Percentiles rank a stretch among this genome's conserved stretches.
Evolutionary conservation across 2,113 vertebrate species (phyloP).

Genomic region (Edolisoma coerulescens): DNA sequence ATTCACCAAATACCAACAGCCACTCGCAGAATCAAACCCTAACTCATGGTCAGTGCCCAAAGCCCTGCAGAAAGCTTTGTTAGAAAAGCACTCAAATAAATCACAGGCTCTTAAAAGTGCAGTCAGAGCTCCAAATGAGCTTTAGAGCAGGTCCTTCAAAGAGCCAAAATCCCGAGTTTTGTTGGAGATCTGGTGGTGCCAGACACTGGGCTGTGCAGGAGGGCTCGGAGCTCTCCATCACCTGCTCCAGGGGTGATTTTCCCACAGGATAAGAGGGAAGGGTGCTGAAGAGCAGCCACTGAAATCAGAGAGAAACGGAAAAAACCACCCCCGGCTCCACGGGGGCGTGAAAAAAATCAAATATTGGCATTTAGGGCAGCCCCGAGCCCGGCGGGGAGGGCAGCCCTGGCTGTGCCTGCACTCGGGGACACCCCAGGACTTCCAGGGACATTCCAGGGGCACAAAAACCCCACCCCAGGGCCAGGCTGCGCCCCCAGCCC

Average conservation of each 20-base stretch:
- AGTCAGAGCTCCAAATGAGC: neutral
- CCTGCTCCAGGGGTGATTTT: neutral
- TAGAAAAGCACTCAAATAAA: neutral
- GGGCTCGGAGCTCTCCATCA: neutral
- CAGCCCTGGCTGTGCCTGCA: neutral
- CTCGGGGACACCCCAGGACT: neutral
- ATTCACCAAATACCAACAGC: neutral
- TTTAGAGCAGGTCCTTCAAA: neutral
- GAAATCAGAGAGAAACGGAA: neutral
- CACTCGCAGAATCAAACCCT: neutral
- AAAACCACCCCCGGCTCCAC: neutral
- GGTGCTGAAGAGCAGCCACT: neutral
- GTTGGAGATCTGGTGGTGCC: neutral
- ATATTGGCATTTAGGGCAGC: neutral
- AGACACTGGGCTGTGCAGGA: neutral
- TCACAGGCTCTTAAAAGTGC: neutral
- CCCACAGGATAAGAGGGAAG: neutral
- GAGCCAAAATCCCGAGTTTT: neutral
- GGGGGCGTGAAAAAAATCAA: neutral
- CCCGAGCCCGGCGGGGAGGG: neutral
- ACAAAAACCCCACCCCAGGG: too few relatives aligned
- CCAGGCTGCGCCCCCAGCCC: neutral
- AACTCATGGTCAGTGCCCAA: neutral
- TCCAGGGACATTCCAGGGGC: neutral
- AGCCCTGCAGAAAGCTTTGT: neutral